Evolutionary conservation across 2,797 vertebrate genomes (phyloP).

Genomic region (Phataginus tricuspis): DNA sequence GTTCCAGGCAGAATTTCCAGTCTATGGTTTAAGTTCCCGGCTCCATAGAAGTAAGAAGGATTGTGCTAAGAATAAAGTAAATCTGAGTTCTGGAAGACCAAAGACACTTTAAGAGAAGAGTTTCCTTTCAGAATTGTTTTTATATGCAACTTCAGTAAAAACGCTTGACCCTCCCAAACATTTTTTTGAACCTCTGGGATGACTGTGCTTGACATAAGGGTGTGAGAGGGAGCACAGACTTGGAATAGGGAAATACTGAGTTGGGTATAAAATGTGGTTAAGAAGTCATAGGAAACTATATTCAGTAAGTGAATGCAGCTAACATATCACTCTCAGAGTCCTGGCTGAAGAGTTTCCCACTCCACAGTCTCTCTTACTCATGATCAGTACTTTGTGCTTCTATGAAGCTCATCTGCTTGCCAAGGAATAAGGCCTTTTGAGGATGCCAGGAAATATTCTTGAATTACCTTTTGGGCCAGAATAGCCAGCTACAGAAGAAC

Average conservation of each 20-base stretch:
- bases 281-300: too few relatives aligned
- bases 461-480: slow-evolving; percentile 28
- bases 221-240: too few relatives aligned
- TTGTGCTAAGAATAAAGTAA: background rate
- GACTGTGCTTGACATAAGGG: too few relatives aligned
- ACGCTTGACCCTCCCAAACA: too few relatives aligned
- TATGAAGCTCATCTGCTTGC: background rate
- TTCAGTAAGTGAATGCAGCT: background rate
- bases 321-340: background rate
- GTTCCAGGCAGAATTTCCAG: background rate
- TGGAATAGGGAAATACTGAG: too few relatives aligned
- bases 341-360: background rate
- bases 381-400: background rate
- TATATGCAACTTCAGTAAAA: too few relatives aligned
- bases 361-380: background rate
- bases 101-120: background rate
- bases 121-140: too few relatives aligned
- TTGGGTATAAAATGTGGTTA: too few relatives aligned
- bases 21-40: background rate
- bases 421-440: background rate
- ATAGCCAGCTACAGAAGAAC: background rate
- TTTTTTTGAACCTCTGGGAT: too few relatives aligned
- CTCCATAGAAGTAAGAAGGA: background rate
- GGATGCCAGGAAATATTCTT: background rate
- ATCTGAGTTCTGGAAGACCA: background rate